Evolutionary conservation across 2,888 invertebrate species (phyloP), one percentile per base, ranked within the genome.

Genomic region (Diarsia brunnea): DNA sequence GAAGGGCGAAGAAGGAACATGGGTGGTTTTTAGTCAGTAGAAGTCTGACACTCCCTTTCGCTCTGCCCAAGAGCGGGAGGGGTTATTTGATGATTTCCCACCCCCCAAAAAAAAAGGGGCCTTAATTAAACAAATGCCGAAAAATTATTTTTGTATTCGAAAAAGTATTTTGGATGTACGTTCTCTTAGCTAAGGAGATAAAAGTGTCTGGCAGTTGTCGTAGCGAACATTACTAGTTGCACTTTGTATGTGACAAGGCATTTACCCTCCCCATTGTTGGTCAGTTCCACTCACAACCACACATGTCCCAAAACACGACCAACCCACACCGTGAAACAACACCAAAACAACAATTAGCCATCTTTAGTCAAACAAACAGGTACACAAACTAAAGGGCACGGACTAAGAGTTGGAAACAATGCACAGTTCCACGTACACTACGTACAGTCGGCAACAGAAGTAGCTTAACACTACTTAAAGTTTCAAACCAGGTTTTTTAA

Each of bases 351-450:
- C 81, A 84, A 83, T 83, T 83, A 83, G 84, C 81, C 64, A 73
- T 77, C 77, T 84, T 83, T 71, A 78, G 70, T 43, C 49, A 24
- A 58, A 71, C 73, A 82, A 80, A 63, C 78, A 82, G 79, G 83
- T 83, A 83, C 74, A 73, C n/a, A 71, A 84, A 81, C 73, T 81
- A 81, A 87, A 87, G 84, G 85, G 79, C 81, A 73, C 73, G 79
- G 72, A 78, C 70, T 64, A 55, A 43, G 43, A 83, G 77, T 84
- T 80, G 21, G 51, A 60, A 82, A 82, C 78, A 84, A 81, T 81
- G 84, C 79, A 87, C 72, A 61, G 82, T 73, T 61, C 72, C 80
- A 78, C 77, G 75, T 80, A 38, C 38, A 38, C 38, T 38, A 38
- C 38, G 8, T 38, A 38, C 38, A 38, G 38, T 38, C 38, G 8